These are phyloP conservation scores for Plutella xylostella DNA, from an alignment of 2,888 invertebrate genomes.

Conservation along the genomic window DNA sequence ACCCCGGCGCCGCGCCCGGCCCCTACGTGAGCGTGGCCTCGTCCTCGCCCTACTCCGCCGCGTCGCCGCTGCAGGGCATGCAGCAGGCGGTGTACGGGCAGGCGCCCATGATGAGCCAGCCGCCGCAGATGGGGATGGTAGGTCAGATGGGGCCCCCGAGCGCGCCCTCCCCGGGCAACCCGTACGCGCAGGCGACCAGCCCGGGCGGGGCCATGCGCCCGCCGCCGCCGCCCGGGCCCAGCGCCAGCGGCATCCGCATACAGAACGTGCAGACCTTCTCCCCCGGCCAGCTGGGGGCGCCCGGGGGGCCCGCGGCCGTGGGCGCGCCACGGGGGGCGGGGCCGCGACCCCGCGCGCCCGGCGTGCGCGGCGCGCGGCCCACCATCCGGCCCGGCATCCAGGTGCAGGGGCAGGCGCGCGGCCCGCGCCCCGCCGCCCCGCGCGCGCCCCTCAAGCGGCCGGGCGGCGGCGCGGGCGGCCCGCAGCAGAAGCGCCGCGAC, in stretches of 20 bases:
- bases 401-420: conserved; percentile 51
- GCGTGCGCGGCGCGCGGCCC: conserved; percentile 39
- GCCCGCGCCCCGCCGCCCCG: conserved; percentile 28
- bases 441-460: conserved; percentile 46
- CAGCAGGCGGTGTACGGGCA: conserved; percentile 57
- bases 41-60: conserved; percentile 37
- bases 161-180: conserved; percentile 28
- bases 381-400: conserved; percentile 51
- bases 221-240: conserved; percentile 16
- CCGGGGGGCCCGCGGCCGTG: conserved; percentile 24
- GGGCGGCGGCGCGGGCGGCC: conserved; percentile 30
- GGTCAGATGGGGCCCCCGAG: conserved; percentile 35
- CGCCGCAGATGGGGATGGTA: conserved; percentile 22
- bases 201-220: conserved; percentile 44
- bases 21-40: conserved; percentile 29
- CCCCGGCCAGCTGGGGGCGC: conserved; percentile 36
- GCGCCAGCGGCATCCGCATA: conserved; percentile 37
- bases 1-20: conserved; percentile 34
- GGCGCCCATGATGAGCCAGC: conserved; percentile 25
- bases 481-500: conserved; percentile 67
- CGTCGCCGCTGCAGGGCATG: conserved; percentile 56
- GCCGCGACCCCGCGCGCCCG: conserved; percentile 47
- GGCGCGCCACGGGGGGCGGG: conserved; percentile 23
- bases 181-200: conserved; percentile 40
- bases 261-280: conserved; percentile 57